Evolutionary conservation across 1,140 invertebrate species (phyloP).

Genomic region (Drosophila sp.): DNA sequence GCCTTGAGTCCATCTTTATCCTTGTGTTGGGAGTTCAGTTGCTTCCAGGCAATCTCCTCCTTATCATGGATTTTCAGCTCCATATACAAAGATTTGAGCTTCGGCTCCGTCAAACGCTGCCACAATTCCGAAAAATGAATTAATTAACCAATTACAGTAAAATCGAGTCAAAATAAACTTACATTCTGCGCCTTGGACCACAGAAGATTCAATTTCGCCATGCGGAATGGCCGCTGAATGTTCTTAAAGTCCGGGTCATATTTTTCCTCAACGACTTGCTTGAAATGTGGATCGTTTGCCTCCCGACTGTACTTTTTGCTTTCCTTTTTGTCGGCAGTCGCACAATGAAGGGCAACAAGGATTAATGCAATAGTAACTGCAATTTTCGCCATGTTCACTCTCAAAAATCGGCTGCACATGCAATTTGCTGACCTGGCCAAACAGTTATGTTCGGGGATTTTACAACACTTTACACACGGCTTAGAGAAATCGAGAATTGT

Average conservation of each 20-base stretch:
- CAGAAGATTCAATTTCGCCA: constrained; percentile 92
- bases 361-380: constrained; percentile 16
- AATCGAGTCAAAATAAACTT: constrained; percentile 22
- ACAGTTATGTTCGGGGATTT: constrained; percentile 35
- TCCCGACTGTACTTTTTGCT: constrained; percentile 75
- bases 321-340: constrained; percentile 59
- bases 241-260: constrained; percentile 83
- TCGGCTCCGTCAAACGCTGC: constrained; percentile 91
- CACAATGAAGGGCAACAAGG: constrained; percentile 37
- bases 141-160: not conserved
- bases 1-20: constrained; percentile 95
- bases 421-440: constrained; percentile 44
- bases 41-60: constrained; percentile 93
- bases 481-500: not conserved
- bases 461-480: too few relatives aligned
- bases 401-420: constrained; percentile 21
- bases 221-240: constrained; percentile 91
- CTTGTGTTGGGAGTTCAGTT: constrained; percentile 90
- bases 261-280: constrained; percentile 59
- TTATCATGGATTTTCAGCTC: constrained; percentile 96
- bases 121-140: constrained; percentile 36
- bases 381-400: constrained; percentile 14
- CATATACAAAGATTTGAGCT: constrained; percentile 93
- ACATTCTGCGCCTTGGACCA: constrained; percentile 94
- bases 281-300: constrained; percentile 62